Conservation (phyloP, 35 echinoderm and acorn worm species). For the Hemicentrotus pulcherrimus region DNA sequence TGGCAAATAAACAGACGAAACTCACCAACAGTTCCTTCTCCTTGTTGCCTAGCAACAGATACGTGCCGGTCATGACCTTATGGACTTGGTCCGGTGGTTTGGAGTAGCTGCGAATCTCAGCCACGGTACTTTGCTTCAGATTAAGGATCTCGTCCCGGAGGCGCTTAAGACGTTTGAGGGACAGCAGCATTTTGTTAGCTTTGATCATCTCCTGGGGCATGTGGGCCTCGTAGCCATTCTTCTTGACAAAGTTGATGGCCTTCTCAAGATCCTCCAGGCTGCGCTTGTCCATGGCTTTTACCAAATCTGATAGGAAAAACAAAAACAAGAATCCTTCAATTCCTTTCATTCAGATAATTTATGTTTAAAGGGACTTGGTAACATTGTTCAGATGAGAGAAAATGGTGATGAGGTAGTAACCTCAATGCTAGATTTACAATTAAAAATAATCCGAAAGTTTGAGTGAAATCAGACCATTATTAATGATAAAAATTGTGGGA, state of each 20-base stretch:
- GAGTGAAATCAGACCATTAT: no score
- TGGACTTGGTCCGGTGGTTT: constrained; percentile 89
- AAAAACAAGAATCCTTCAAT: background rate
- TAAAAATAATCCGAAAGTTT: no score
- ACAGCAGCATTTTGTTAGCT: constrained; percentile 96
- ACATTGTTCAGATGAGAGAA: no score
- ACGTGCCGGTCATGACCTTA: constrained; percentile 94
- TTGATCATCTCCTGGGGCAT: constrained; percentile 91
- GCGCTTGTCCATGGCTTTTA: constrained; percentile 84
- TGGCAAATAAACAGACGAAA: no score
- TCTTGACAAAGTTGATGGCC: constrained; percentile 93
- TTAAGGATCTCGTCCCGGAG: constrained; percentile 93
- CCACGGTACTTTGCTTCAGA: constrained; percentile 93
- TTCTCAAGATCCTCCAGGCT: constrained; percentile 87
- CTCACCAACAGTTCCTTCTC: constrained; percentile 83
- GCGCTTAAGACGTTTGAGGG: constrained; percentile 85
- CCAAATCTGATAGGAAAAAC: constrained; percentile 57
- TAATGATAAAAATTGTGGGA: no score
- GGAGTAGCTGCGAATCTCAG: constrained; percentile 93
- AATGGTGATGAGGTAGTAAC: no score
- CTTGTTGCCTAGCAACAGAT: constrained; percentile 91
- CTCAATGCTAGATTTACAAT: no score
- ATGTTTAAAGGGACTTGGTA: no score
- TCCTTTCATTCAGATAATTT: no score
- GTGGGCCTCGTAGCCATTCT: constrained; percentile 83